phyloP scores from a whole-genome alignment of 2,797 vertebrate species.

The Bovichtus variegatus region DNA sequence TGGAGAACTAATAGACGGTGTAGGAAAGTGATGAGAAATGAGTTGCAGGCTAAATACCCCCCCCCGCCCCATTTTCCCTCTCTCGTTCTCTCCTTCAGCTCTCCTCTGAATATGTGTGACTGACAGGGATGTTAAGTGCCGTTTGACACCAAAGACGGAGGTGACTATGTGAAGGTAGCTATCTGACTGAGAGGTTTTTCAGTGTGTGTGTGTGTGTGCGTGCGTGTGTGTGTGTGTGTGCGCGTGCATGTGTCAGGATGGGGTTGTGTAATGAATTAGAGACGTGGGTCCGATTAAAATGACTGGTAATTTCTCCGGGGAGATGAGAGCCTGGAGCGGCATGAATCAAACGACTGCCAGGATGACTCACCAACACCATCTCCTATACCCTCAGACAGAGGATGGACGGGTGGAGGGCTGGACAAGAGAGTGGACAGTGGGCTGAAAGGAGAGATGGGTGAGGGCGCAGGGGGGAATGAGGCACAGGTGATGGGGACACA shows the following conservation, averaged over 20 bases:
- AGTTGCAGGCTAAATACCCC: constrained; percentile 72
- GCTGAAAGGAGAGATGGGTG: constrained; percentile 11
- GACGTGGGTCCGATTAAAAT: constrained; percentile 88
- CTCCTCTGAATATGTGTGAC: constrained; percentile 84
- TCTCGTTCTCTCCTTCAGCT: constrained; percentile 75
- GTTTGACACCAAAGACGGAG: constrained; percentile 89
- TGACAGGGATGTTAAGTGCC: constrained; percentile 90
- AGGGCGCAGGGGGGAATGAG: not conserved
- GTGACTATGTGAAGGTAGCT: constrained; percentile 78
- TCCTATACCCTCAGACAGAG: constrained; percentile 37
- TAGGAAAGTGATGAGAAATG: constrained; percentile 76
- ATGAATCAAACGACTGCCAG: constrained; percentile 80
- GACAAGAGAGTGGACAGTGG: constrained; percentile 42
- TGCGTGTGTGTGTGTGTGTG: constrained; percentile 59
- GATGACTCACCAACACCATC: constrained; percentile 77
- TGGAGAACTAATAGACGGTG: constrained; percentile 74
- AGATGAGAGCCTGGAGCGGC: constrained; percentile 78
- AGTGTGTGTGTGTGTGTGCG: constrained; percentile 43
- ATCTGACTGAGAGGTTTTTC: constrained; percentile 79
- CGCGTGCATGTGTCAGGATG: constrained; percentile 72
- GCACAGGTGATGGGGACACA: not conserved
- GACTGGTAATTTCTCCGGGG: constrained; percentile 90
- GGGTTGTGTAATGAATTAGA: constrained; percentile 87
- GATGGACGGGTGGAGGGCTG: constrained; percentile 47
- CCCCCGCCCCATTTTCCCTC: constrained; percentile 47